phyloP scores from a whole-genome alignment of 2,113 vertebrate genomes.

The Sarotherodon lohbergeri region DNA sequence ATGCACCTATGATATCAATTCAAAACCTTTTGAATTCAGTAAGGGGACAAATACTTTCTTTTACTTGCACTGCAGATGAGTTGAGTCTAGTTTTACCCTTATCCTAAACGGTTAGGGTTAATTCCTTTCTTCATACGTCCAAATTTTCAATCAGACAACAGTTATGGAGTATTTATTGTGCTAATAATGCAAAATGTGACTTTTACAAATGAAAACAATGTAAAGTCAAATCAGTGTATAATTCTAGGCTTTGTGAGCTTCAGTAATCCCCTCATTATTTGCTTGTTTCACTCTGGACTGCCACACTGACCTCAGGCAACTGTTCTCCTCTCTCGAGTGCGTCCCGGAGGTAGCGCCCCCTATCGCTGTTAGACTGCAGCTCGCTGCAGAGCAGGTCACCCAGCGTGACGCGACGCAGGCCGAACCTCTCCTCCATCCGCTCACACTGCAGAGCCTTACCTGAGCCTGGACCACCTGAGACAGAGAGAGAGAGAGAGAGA shows the following conservation, averaged over 20 bases:
- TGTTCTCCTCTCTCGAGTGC: conserved; percentile 77
- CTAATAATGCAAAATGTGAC: background rate
- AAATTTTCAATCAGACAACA: background rate
- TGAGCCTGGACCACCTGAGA: conserved; percentile 86
- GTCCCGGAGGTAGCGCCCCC: conserved; percentile 81
- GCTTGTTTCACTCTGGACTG: background rate
- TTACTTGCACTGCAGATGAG: background rate
- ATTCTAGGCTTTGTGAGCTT: background rate
- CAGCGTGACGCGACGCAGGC: conserved; percentile 75
- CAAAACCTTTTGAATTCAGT: background rate
- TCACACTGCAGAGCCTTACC: conserved; percentile 86
- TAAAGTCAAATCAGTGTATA: background rate
- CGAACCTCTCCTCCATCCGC: conserved; percentile 81
- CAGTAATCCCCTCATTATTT: background rate
- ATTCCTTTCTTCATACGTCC: accelerated
- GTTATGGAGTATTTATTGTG: background rate
- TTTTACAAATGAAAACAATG: background rate
- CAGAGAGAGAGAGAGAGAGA: background rate
- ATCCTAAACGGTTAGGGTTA: background rate
- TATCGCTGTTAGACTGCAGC: conserved; percentile 74
- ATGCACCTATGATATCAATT: background rate
- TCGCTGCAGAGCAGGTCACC: conserved; percentile 79
- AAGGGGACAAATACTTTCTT: background rate
- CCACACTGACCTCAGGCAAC: conserved; percentile 76
- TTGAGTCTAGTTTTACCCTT: background rate